These are phyloP conservation scores for Drosophila lowei DNA, from an alignment of 1,140 invertebrate genomes.

Conservation along the genomic window DNA sequence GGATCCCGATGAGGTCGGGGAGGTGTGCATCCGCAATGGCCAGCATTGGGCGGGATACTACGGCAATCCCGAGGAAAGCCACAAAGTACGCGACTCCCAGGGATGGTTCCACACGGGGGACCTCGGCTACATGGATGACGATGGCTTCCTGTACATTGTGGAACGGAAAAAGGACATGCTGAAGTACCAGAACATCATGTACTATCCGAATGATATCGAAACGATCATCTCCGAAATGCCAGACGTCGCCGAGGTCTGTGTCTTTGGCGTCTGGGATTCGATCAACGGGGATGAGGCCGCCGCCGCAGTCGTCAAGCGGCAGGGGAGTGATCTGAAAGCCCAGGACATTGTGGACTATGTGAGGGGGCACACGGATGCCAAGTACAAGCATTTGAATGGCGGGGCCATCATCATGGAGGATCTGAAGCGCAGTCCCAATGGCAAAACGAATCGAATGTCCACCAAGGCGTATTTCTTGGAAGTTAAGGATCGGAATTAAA, in stretches of 20 bases:
- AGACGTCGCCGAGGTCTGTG: slow-evolving; percentile 63
- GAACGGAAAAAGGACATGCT: slow-evolving; percentile 87
- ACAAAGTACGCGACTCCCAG: slow-evolving; percentile 47
- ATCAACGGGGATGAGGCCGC: slow-evolving; percentile 56
- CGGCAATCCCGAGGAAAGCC: slow-evolving; percentile 49
- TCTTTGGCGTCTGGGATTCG: slow-evolving; percentile 66
- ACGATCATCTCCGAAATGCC: slow-evolving; percentile 54
- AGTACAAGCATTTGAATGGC: slow-evolving; percentile 77
- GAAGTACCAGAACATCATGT: slow-evolving; percentile 77
- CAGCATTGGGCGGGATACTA: slow-evolving; percentile 71
- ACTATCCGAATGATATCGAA: slow-evolving; percentile 72
- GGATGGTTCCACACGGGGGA: slow-evolving; percentile 88
- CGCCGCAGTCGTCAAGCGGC: slow-evolving; percentile 61
- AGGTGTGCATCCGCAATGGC: slow-evolving; percentile 50
- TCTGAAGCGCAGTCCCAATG: slow-evolving; percentile 71
- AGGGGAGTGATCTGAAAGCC: slow-evolving; percentile 35
- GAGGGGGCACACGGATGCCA: slow-evolving; percentile 26
- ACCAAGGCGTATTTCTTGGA: slow-evolving; percentile 60
- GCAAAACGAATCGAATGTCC: slow-evolving; percentile 60
- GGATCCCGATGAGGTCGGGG: slow-evolving; percentile 59
- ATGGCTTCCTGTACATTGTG: slow-evolving; percentile 84
- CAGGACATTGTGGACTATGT: slow-evolving; percentile 66
- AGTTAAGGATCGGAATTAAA: slow-evolving; percentile 8
- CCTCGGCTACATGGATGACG: slow-evolving; percentile 85
- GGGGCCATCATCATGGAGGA: slow-evolving; percentile 83